Conservation (phyloP, 2,113 vertebrate genomes). For the Athene noctua region DNA sequence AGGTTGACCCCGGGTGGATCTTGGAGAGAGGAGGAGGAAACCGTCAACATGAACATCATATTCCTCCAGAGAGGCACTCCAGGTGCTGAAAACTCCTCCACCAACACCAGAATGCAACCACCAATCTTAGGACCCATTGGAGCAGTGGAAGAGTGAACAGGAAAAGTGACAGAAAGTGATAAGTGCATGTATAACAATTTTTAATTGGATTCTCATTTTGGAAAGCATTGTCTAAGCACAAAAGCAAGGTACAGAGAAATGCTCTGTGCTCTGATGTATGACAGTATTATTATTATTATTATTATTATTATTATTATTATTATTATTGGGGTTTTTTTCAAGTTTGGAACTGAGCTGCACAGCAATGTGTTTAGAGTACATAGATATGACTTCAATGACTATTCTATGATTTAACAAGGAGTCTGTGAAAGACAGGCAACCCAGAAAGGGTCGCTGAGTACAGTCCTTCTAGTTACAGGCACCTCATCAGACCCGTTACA, state of each 20-base stretch:
- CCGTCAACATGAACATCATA: not conserved
- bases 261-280: not conserved
- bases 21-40: not conserved
- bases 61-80: not conserved
- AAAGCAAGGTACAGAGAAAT: not conserved
- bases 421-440: not conserved
- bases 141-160: accelerated
- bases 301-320: not conserved
- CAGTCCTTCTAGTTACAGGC: not conserved
- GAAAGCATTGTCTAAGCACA: not conserved
- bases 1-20: not conserved
- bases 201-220: not conserved
- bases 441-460: not conserved
- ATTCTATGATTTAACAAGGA: not conserved
- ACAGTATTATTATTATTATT: not conserved
- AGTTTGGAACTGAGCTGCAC: not conserved
- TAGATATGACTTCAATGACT: not conserved
- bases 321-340: not conserved
- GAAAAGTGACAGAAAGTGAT: not conserved
- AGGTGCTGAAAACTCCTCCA: not conserved
- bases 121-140: not conserved
- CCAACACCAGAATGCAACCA: not conserved
- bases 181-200: not conserved
- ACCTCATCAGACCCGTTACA: not conserved
- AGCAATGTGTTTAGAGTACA: not conserved